Evolutionary conservation across 2,797 vertebrate genomes (phyloP), one percentile per base, ranked within the genome.

Genomic region (Aphelocoma californica): DNA sequence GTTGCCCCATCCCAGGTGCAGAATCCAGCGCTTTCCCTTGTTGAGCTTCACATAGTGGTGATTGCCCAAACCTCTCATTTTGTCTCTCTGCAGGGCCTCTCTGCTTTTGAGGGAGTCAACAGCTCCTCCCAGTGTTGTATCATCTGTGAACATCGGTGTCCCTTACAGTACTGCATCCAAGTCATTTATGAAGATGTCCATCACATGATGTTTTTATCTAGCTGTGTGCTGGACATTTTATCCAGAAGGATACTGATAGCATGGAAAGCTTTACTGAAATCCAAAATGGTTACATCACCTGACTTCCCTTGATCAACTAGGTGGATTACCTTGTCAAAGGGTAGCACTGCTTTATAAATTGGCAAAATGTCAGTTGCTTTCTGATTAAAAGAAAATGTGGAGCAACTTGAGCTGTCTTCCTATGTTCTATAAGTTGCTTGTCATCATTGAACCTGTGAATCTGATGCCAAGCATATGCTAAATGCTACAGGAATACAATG

Each of bases 21-120:
- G 34, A 42, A 32, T 23, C 12, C 7, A 0, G 50, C 31, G 3
- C 34, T 26, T 56, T 0, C 3, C 14, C 42, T 5, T 2, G 31
- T 4, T 48, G 65, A 31, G 10, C 3, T 8, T 70, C 21, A 3
- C 9, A 0, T 3, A 12, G 42, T 56, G 40, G 14, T 34, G 48
- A 5, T 2, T 70, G 48, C 25, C 25, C 65, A 48, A 26, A 15
- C 15, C 18, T 54, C 7, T 15, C 34, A 3, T 18, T 34, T 48
- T 3, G 7, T 61, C 7, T 77, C 28, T 38, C 29, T 42, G 31
- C 61, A 65, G 26, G 12, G 0, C 44, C 18, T 57, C 20, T 3
- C 81, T 86, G 34, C 14, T 15, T 5, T 40, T 2, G 2, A 13
- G 17, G 25, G 16, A 61, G 14, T 48, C 34, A 48, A 0, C 65